These are phyloP conservation scores for Laticauda colubrina DNA, from an alignment of 2,113 vertebrate species.

Conservation along the genomic window DNA sequence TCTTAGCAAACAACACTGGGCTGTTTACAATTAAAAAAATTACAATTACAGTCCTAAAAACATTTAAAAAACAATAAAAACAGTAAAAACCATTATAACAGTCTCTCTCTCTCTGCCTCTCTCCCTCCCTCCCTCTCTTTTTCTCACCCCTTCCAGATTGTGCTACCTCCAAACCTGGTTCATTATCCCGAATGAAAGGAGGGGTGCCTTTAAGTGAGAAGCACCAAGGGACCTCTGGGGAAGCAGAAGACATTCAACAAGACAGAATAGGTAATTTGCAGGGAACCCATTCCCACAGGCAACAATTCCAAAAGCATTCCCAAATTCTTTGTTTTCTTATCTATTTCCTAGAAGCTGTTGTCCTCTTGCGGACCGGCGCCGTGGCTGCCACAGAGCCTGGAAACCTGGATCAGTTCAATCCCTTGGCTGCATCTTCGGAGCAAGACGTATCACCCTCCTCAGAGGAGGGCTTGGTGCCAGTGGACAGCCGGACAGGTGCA, in stretches of 20 bases:
- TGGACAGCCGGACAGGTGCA: rapidly evolving
- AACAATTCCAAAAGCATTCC: neutral
- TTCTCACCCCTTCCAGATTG: neutral
- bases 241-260: neutral
- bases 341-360: neutral
- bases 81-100: no score
- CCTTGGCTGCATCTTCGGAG: neutral
- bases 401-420: neutral
- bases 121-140: neutral
- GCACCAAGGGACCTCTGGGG: rapidly evolving
- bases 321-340: neutral
- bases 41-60: no score
- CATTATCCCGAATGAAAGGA: conserved; percentile 55
- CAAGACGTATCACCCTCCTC: neutral
- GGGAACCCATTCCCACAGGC: neutral
- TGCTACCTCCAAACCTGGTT: conserved; percentile 54
- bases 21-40: no score
- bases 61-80: no score
- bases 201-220: conserved; percentile 40
- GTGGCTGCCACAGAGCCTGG: conserved; percentile 24
- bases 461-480: neutral
- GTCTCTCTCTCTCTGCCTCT: no score
- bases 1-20: no score
- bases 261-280: conserved; percentile 6
- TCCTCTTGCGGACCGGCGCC: neutral